Conservation (phyloP, 2,888 invertebrate species). For the Fissipunctia ypsillon region DNA sequence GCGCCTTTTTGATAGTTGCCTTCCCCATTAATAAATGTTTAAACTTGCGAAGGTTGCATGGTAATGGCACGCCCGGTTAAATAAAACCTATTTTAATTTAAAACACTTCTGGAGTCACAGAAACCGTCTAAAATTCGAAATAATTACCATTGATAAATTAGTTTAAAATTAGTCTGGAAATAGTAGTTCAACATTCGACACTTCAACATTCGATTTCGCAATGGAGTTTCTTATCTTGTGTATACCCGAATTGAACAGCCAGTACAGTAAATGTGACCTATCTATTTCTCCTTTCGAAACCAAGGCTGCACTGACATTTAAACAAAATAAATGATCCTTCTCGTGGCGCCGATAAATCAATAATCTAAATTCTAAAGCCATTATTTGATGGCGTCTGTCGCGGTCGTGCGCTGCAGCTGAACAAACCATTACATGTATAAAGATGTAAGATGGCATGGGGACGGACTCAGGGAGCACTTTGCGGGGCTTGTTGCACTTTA, state of each 20-base stretch:
- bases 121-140: neutral
- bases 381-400: conserved; percentile 57
- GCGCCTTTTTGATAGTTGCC: too few species aligned
- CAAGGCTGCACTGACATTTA: conserved; percentile 41
- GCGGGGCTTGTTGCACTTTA: neutral
- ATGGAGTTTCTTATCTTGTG: neutral
- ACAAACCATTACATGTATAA: conserved; percentile 58
- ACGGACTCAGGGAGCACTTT: conserved; percentile 34
- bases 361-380: conserved; percentile 54
- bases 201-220: neutral
- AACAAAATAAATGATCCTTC: conserved; percentile 53
- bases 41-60: too few species aligned
- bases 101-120: neutral
- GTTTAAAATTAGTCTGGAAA: neutral
- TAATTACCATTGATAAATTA: too few species aligned
- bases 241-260: neutral
- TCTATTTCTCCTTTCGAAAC: conserved; percentile 24
- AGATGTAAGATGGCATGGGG: conserved; percentile 59
- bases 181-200: neutral
- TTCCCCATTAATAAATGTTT: too few species aligned
- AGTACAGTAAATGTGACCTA: neutral
- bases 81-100: neutral
- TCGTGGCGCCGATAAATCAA: conserved; percentile 58
- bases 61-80: too few species aligned
- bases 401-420: conserved; percentile 59